phyloP scores from a whole-genome alignment of 2,888 invertebrate genomes.

The Nomada fucata region DNA sequence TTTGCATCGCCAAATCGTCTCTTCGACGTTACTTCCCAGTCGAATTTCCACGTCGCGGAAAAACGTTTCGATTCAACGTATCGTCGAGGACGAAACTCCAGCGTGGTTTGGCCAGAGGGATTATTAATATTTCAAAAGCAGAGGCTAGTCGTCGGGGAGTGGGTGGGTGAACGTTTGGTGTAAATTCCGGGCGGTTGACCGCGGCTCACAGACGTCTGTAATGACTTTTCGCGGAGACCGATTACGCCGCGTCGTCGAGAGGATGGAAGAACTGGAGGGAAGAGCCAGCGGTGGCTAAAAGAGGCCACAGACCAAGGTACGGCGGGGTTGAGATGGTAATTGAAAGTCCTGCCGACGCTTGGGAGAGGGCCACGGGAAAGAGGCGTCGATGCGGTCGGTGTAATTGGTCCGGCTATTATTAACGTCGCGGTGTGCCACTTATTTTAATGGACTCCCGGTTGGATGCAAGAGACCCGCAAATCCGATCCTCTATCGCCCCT shows the following conservation, averaged over 20 bases:
- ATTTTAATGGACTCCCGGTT: slow-evolving; percentile 73
- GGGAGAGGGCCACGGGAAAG: slow-evolving; percentile 49
- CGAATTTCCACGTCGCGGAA: neutral
- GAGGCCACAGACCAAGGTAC: slow-evolving; percentile 43
- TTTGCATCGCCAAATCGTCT: neutral
- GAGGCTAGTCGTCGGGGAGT: neutral
- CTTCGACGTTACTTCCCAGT: neutral
- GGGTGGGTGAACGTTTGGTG: neutral
- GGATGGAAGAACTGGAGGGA: slow-evolving; percentile 45
- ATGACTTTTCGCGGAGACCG: slow-evolving; percentile 55
- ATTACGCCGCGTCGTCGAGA: slow-evolving; percentile 51
- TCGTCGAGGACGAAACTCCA: neutral
- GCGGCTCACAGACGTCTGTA: slow-evolving; percentile 37
- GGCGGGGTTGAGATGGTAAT: slow-evolving; percentile 57
- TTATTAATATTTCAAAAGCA: slow-evolving; percentile 54
- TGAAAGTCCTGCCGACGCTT: slow-evolving; percentile 63
- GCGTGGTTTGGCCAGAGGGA: neutral
- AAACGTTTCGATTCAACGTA: neutral
- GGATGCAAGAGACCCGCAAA: slow-evolving; percentile 50
- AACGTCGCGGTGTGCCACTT: slow-evolving; percentile 73
- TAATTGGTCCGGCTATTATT: slow-evolving; percentile 73
- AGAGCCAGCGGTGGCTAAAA: slow-evolving; percentile 46
- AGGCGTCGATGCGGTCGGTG: slow-evolving; percentile 56
- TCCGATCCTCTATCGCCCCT: slow-evolving; percentile 16
- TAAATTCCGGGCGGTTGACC: slow-evolving; percentile 47